Evolutionary conservation across 1,140 invertebrate species (phyloP), one percentile per base, ranked within the genome.

Genomic region (Monochamus saltuarius): DNA sequence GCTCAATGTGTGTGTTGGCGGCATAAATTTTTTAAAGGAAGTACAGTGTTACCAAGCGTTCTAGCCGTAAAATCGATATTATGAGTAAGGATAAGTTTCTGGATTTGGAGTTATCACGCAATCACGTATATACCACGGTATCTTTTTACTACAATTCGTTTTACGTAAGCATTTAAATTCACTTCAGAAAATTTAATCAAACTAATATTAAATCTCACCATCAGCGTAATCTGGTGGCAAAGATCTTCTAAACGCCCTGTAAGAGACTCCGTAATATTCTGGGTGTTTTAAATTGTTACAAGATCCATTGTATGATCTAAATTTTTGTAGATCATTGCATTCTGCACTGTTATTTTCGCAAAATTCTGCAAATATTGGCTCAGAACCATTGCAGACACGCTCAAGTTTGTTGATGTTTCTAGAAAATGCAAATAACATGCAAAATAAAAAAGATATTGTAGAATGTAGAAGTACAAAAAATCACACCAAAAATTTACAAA

Each of bases 221-320:
- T 94, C 89, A 1, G 83, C 84, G 73, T 94, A 94, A 68, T 85
- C 84, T 0, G 96, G 85, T 4, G 84, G 81, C 1, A 91, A 66
- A 7, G 85, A 69, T 64, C 95, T 84, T 39, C 85, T 78, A 65
- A 95, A 92, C 0, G 93, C 87, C 10, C 84, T 89, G 70, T 87
- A 86, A 0, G 89, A 82, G 0, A 85, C 84, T 0, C 92, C 94
- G 79, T 83, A 90, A 1, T 77, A 77, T 4, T 77, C 72, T 0
- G 86, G 84, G 65, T 89, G 76, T 7, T 81, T 56, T 13, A 87
- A 72, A 75, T 91, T 94, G 74, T 95, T 95, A 73, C 94, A 95
- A 34, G 83, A 84, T 0, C 93, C 93, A 65, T 93, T 88, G 13
- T 85, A 79, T 0, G 81, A 82, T 55, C 94, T 75, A 74, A 89